Percentiles rank a stretch among this genome's conserved stretches.
Evolutionary conservation across 2,113 vertebrate genomes (phyloP).

Genomic region (Cephalopholis sonnerati): DNA sequence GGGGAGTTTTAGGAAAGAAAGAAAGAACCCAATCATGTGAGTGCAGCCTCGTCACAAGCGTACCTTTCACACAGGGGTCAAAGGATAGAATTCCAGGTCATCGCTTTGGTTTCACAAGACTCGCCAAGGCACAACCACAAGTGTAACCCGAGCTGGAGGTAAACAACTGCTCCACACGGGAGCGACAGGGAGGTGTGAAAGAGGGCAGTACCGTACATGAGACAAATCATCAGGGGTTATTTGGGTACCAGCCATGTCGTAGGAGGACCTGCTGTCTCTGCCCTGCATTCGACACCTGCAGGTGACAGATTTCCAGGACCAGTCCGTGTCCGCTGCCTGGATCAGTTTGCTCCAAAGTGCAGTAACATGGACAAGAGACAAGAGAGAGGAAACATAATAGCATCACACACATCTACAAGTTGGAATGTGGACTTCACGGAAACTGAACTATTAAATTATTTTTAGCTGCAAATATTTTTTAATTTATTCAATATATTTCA

Average conservation of each 20-base stretch:
- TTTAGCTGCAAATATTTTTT: background rate
- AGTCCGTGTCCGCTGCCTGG: slow-evolving; percentile 40
- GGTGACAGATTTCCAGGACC: slow-evolving; percentile 69
- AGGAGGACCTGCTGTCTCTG: slow-evolving; percentile 20
- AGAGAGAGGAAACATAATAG: slow-evolving; percentile 50
- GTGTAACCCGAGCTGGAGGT: slow-evolving; percentile 69
- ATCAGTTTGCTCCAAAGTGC: slow-evolving; percentile 55
- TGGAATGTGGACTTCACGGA: background rate
- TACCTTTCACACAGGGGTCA: slow-evolving; percentile 53
- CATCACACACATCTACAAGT: background rate
- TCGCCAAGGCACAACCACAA: slow-evolving; percentile 49
- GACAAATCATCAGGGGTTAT: slow-evolving; percentile 57
- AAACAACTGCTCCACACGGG: slow-evolving; percentile 66
- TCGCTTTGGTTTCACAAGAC: slow-evolving; percentile 75
- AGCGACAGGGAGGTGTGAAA: slow-evolving; percentile 54
- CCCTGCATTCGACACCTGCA: slow-evolving; percentile 66
- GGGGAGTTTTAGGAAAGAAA: background rate
- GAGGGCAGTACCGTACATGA: slow-evolving; percentile 13
- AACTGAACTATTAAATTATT: background rate
- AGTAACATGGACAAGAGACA: slow-evolving; percentile 26
- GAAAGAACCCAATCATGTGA: slow-evolving; percentile 26
- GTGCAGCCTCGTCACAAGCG: slow-evolving; percentile 30
- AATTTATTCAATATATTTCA: too few relatives aligned
- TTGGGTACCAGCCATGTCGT: slow-evolving; percentile 32
- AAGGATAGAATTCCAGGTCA: slow-evolving; percentile 71